Conservation (phyloP, 2,888 invertebrate species). For the Acrobasis repandana region DNA sequence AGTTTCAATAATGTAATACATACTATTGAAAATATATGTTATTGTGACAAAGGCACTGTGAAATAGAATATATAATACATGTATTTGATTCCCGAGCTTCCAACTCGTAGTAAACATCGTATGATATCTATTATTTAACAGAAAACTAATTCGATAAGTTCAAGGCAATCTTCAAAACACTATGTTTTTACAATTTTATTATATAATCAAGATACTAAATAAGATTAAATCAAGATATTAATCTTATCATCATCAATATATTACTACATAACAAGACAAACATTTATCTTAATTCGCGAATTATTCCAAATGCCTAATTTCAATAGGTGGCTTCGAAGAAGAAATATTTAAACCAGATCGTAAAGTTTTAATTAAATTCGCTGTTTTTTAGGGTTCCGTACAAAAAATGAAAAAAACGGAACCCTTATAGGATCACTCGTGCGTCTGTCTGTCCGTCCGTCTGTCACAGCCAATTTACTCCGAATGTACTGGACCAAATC, state of each 20-base stretch:
- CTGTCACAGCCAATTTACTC: no score
- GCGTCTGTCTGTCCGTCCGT: no score
- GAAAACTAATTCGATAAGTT: background rate
- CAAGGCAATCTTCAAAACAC: background rate
- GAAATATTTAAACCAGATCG: background rate
- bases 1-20: no score
- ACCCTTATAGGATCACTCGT: no score
- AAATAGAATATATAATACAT: no score
- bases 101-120: background rate
- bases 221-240: conserved; percentile 10
- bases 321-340: background rate
- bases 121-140: background rate
- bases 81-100: background rate
- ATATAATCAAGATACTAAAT: background rate
- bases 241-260: background rate
- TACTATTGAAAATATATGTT: no score
- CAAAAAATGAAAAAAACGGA: no score
- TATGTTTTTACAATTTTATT: background rate
- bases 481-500: no score
- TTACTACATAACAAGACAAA: background rate
- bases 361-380: background rate
- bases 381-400: no score
- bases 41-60: no score
- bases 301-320: conserved; percentile 19
- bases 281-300: conserved; percentile 19